Conservation (phyloP, 2,797 vertebrate species). For the Prunella strophiata region DNA sequence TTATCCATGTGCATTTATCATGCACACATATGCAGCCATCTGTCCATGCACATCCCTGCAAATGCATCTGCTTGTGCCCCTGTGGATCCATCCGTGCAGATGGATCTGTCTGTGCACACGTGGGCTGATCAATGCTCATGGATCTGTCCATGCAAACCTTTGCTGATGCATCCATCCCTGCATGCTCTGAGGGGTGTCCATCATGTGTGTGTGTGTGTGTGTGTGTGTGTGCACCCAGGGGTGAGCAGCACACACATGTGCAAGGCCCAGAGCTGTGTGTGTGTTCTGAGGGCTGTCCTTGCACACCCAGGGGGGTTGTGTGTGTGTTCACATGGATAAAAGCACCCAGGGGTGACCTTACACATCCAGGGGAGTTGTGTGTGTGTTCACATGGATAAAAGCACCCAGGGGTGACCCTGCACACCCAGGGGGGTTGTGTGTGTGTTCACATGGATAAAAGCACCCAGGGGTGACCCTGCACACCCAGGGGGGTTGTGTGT, state of each 20-base stretch:
- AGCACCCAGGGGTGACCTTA: too few species aligned
- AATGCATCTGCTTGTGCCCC: background rate
- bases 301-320: too few species aligned
- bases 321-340: too few species aligned
- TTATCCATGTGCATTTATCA: fast-evolving
- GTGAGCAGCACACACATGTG: background rate
- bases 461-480: too few species aligned
- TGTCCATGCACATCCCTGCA: background rate
- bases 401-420: too few species aligned
- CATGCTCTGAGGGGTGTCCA: background rate
- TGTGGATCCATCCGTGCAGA: background rate
- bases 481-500: too few species aligned
- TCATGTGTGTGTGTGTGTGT: background rate
- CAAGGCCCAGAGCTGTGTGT: background rate
- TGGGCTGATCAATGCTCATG: background rate
- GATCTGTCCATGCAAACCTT: background rate
- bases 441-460: too few species aligned
- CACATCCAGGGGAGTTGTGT: too few species aligned
- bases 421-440: too few species aligned
- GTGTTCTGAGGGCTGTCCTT: background rate
- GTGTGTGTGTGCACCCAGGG: fast-evolving
- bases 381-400: too few species aligned
- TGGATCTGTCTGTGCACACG: background rate
- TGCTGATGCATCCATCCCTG: background rate
- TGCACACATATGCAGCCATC: background rate